Evolutionary conservation across 2,888 invertebrate species (phyloP).

Genomic region (Notodonta ziczac): DNA sequence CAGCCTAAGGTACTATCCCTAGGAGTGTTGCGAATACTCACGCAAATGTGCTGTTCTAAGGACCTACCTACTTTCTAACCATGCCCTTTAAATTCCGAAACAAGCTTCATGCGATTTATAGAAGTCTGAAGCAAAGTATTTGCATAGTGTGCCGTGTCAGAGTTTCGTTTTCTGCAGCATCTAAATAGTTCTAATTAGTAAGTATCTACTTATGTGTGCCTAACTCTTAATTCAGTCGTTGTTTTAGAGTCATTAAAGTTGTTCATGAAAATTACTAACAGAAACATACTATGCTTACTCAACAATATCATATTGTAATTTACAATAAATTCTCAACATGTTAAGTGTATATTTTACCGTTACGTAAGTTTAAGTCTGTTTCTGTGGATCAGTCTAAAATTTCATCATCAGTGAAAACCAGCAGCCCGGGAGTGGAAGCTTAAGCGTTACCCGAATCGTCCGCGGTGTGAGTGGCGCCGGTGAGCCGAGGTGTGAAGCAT

Average conservation of each 20-base stretch:
- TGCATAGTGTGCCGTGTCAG: conserved; percentile 3
- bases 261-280: neutral
- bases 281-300: neutral
- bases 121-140: neutral
- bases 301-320: neutral
- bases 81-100: neutral
- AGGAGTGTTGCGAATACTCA: neutral
- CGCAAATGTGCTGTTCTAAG: neutral
- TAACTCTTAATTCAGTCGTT: too few relatives aligned
- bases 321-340: neutral
- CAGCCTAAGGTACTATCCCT: too few relatives aligned
- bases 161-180: neutral
- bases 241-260: neutral
- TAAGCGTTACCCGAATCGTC: conserved; percentile 31
- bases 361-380: conserved; percentile 2
- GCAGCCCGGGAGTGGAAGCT: conserved; percentile 39
- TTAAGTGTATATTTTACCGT: neutral
- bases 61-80: conserved; percentile 3
- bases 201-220: neutral
- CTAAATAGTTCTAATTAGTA: neutral
- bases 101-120: conserved; percentile 1
- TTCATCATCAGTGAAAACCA: conserved; percentile 7
- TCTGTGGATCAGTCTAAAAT: neutral
- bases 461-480: conserved; percentile 17
- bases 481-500: conserved; percentile 54